Base-by-base conservation (phyloP, 2,113 vertebrate species). In the Vulpes lagopus region DNA sequence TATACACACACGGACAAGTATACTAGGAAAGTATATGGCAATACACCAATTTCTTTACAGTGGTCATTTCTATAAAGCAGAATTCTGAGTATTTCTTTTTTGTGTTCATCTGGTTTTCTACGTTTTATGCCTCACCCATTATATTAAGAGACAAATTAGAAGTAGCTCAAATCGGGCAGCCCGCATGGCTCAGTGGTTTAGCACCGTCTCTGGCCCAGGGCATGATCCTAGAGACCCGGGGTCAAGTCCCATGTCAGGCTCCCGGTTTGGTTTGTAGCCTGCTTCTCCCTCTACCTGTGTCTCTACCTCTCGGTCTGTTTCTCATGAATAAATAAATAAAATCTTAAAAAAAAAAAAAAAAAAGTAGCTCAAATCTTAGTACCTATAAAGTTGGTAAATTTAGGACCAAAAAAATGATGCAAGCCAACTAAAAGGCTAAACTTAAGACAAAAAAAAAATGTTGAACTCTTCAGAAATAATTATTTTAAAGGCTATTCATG, bases 391-490 rank as follows among this genome's bases (percentile, higher is more conserved):
- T n/a, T 78, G 82, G 43, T 89, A 88, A 80, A 92, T 53, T 76
- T 43, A 94, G 53, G n/a, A 59, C 51, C 43, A 30, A 79, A 65
- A 94, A 97, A 94, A 71, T 23, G 35, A 91, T 30, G 27, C n/a
- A 92, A 92, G 92, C 55, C 2, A 73, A 90, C 35, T 65, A 93
- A 79, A 62, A 91, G 22, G 16, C 32, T 89, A 86, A 94, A 82
- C 2, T 67, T 90, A 62, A 49, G 20, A 59, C 60, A 92, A 95
- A 84, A 4, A 62, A 25, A 79, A 73, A 62, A 16, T 5, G 17
- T 4, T 71, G 53, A 69, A 62, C 65, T 96, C 38, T 69, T 91
- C 43, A 91, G 49, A 96, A 92, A 95, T 92, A 88, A 78, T n/a
- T 89, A 55, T 43, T 43, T 43, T 43, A 43, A 43, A 43, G 43